A percentile compares a stretch with the other conserved stretches of the same genome.
Evolutionary conservation across 2,888 invertebrate species (phyloP).

Genomic region (Papilio demoleus): DNA sequence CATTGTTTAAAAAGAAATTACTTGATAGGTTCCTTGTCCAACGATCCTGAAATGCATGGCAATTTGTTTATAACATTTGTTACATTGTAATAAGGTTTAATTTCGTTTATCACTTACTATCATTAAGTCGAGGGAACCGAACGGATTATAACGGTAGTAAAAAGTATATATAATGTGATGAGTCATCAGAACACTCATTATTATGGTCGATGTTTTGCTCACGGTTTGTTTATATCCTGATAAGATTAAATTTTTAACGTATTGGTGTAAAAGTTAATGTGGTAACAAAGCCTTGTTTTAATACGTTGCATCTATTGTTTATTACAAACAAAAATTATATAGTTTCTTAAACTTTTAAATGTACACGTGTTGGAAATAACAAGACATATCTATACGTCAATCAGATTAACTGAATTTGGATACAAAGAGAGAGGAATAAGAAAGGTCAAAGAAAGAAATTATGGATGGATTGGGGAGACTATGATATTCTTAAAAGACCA

Average conservation of each 20-base stretch:
- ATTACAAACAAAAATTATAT: too few relatives aligned
- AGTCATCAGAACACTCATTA: slow-evolving; percentile 26
- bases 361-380: not conserved
- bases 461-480: too few relatives aligned
- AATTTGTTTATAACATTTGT: slow-evolving; percentile 4
- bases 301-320: not conserved
- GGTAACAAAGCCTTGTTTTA: not conserved
- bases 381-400: too few relatives aligned
- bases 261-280: slow-evolving; percentile 13
- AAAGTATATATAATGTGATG: slow-evolving; percentile 28
- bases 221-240: slow-evolving; percentile 11
- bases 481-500: too few relatives aligned
- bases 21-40: slow-evolving; percentile 39
- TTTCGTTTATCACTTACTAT: slow-evolving; percentile 16
- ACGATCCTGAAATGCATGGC: slow-evolving; percentile 23
- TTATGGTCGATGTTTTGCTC: slow-evolving; percentile 28
- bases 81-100: slow-evolving; percentile 21
- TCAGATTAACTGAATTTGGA: too few relatives aligned
- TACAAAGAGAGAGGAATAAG: too few relatives aligned
- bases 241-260: slow-evolving; percentile 25
- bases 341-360: not conserved
- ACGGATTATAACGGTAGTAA: slow-evolving; percentile 39
- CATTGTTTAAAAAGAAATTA: slow-evolving; percentile 51
- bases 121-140: slow-evolving; percentile 34
- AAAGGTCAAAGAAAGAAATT: too few relatives aligned